Conservation (phyloP, 2,888 invertebrate species). For the Coenonympha arcania region DNA sequence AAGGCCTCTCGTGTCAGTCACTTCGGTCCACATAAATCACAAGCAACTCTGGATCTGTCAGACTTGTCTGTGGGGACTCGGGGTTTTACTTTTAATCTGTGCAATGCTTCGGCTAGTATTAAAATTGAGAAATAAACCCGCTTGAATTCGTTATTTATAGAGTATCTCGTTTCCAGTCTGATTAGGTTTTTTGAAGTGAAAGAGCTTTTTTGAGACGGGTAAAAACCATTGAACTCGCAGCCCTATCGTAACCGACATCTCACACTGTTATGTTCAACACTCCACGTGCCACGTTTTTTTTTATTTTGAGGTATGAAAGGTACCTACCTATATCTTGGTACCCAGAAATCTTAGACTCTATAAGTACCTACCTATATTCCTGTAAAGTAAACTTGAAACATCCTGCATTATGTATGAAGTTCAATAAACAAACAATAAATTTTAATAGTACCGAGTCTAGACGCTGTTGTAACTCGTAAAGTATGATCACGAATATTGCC, state of each 20-base stretch:
- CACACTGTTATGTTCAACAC: too few species aligned
- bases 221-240: too few species aligned
- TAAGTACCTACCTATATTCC: too few species aligned
- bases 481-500: slow-evolving; percentile 18
- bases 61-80: slow-evolving; percentile 16
- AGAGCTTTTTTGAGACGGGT: too few species aligned
- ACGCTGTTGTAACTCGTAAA: slow-evolving; percentile 23
- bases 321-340: too few species aligned
- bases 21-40: slow-evolving; percentile 3
- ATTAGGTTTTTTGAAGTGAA: background rate
- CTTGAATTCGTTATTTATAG: background rate
- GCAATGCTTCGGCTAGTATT: slow-evolving; percentile 20
- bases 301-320: too few species aligned
- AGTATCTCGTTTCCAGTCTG: background rate
- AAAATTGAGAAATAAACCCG: slow-evolving; percentile 13
- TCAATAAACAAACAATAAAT: slow-evolving; percentile 14
- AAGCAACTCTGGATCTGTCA: slow-evolving; percentile 9
- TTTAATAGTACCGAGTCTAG: slow-evolving; percentile 23
- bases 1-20: background rate
- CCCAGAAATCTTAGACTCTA: too few species aligned
- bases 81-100: slow-evolving; percentile 25
- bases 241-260: too few species aligned
- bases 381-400: too few species aligned
- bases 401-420: slow-evolving; percentile 15
- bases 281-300: too few species aligned